Base-by-base conservation (phyloP, 2,888 invertebrate genomes). In the Yponomeuta evonymella region DNA sequence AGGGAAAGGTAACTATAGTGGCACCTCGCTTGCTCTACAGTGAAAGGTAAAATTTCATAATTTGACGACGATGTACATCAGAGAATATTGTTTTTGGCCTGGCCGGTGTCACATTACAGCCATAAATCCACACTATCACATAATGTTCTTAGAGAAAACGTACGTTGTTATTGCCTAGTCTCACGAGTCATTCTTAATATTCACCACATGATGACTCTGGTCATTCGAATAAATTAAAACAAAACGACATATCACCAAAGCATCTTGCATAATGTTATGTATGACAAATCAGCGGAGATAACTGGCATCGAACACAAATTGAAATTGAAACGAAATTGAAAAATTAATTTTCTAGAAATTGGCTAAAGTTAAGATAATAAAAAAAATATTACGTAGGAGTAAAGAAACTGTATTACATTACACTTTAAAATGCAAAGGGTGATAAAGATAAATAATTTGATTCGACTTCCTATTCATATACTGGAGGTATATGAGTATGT, bases 391-490 rank as follows among this genome's bases (percentile, higher is more conserved):
- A 82, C 75, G 83, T 87, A 87, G 86, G 79, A 77, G 78, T 83
- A 70, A 69, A 11, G 43, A 76, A 74, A 77, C 76, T 77, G 81
- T 81, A 82, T 86, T 84, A 83, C 80, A 80, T 78, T 82, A 83
- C 83, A 84, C 76, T 80, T 79, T 79, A 81, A 68, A 48, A 68
- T 48, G 65, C 48, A 70, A 64, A 65, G 43, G 43, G 43, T 70
- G 8, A 48, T 29, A 58, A 33, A 48, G 48, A 69, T 51, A 66
- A 23, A n/a, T 67, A 66, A 65, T 23, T 23, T 70, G 33, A 43
- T 65, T 67, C 64, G 58, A 69, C 85, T 88, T 90, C 88, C 83
- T 80, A 75, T 75, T 84, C 89, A 79, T 90, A 90, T 90, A 89
- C 86, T 67, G 6, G 43, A 73, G 85, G 70, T 88, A 89, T 90